phyloP scores from a whole-genome alignment of 2,888 invertebrate species.

The Pristionchus maxplancki region DNA sequence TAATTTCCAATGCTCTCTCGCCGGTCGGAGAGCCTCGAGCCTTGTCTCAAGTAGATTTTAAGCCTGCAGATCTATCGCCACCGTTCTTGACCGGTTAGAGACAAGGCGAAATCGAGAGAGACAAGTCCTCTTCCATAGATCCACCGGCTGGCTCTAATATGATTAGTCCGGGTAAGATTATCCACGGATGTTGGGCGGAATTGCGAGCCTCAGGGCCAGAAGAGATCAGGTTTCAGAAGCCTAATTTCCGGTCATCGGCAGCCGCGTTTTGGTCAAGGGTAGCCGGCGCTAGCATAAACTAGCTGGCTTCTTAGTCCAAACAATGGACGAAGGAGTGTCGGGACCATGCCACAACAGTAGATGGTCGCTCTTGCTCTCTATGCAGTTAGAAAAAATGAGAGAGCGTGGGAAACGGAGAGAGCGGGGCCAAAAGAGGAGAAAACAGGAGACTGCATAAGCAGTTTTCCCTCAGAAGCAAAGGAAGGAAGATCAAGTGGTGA shows the following conservation, averaged over 20 bases:
- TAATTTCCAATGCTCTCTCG: neutral
- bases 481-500: no score
- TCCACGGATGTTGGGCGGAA: neutral
- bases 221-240: neutral
- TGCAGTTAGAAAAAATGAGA: neutral
- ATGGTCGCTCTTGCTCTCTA: no score
- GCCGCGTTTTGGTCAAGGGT: neutral
- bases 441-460: neutral
- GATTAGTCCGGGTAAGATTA: slow-evolving; percentile 38
- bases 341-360: neutral
- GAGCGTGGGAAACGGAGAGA: slow-evolving; percentile 13
- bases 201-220: neutral
- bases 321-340: slow-evolving; percentile 5
- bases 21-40: neutral
- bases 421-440: neutral
- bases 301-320: slow-evolving; percentile 4
- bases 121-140: neutral
- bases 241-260: slow-evolving; percentile 11
- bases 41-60: slow-evolving; percentile 18
- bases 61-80: no score
- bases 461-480: neutral
- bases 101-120: no score
- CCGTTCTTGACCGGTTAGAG: no score
- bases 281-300: neutral
- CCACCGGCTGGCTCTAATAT: slow-evolving; percentile 50